These are phyloP conservation scores for Thysanoteuthis rhombus DNA, from an alignment of 2,888 invertebrate genomes.

Conservation along the genomic window DNA sequence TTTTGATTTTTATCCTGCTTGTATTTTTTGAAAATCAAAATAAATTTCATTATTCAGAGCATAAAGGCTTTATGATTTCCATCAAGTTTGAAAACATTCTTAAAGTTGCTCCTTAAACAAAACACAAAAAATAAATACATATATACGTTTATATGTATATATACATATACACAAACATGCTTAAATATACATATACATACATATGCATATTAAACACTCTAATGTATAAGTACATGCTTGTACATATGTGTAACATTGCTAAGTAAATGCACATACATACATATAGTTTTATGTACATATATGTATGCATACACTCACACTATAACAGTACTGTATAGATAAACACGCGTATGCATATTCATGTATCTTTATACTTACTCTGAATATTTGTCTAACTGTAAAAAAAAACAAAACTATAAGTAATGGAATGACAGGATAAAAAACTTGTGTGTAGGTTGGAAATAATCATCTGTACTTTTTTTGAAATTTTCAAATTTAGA, in stretches of 20 bases:
- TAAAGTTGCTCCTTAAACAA: not conserved
- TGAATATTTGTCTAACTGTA: not conserved
- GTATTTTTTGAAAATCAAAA: not conserved
- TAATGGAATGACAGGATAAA: not conserved
- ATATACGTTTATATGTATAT: not conserved
- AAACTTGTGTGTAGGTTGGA: not conserved
- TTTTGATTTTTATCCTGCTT: not conserved
- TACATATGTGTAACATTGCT: not conserved
- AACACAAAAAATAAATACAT: not conserved
- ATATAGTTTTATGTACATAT: not conserved
- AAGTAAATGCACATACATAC: not conserved
- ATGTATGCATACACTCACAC: not conserved
- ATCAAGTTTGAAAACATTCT: not conserved
- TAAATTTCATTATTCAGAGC: not conserved
- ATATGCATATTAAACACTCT: not conserved
- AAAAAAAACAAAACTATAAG: not conserved
- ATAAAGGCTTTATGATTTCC: not conserved
- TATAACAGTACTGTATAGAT: not conserved
- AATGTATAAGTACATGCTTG: not conserved
- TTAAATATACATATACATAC: not conserved
- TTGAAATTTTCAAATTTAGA: not conserved
- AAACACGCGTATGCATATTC: not conserved
- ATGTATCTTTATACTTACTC: not conserved
- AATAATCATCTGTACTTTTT: not conserved
- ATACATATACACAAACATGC: not conserved